Evolutionary conservation across 2,113 vertebrate genomes (phyloP).

Genomic region (Siniperca knerii): DNA sequence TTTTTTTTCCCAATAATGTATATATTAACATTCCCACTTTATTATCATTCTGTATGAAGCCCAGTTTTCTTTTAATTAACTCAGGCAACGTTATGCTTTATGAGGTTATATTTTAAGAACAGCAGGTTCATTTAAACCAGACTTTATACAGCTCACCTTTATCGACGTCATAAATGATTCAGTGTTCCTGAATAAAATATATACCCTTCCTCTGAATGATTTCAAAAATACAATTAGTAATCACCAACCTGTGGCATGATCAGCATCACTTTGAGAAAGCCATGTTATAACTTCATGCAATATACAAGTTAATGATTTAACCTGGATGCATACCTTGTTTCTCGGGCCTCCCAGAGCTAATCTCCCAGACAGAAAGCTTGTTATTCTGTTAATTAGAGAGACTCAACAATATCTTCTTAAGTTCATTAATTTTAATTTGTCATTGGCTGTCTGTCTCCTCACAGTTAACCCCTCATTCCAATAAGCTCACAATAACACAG

Average conservation of each 20-base stretch:
- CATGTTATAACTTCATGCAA: constrained; percentile 77
- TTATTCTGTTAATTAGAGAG: constrained; percentile 73
- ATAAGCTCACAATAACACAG: constrained; percentile 29
- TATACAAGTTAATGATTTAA: constrained; percentile 73
- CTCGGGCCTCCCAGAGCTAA: constrained; percentile 35
- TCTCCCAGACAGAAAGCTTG: constrained; percentile 44
- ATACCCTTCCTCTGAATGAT: constrained; percentile 18
- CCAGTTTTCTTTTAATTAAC: constrained; percentile 44
- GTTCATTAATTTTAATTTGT: constrained; percentile 77
- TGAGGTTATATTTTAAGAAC: constrained; percentile 47
- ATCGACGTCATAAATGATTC: constrained; percentile 64
- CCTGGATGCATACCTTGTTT: constrained; percentile 67
- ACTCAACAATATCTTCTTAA: constrained; percentile 50
- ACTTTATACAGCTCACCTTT: constrained; percentile 49
- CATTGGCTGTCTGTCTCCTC: constrained; percentile 40
- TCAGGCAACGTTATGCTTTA: constrained; percentile 16
- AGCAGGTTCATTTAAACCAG: constrained; percentile 36
- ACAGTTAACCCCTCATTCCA: constrained; percentile 52
- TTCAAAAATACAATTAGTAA: constrained; percentile 61
- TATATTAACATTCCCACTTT: constrained; percentile 28
- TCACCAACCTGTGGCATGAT: constrained; percentile 43
- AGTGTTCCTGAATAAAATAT: constrained; percentile 67
- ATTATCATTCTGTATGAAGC: constrained; percentile 44
- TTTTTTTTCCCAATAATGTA: constrained; percentile 29
- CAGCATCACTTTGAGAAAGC: constrained; percentile 66